Conservation (phyloP, 2,113 vertebrate genomes). For the Neopipo cinnamomea region DNA sequence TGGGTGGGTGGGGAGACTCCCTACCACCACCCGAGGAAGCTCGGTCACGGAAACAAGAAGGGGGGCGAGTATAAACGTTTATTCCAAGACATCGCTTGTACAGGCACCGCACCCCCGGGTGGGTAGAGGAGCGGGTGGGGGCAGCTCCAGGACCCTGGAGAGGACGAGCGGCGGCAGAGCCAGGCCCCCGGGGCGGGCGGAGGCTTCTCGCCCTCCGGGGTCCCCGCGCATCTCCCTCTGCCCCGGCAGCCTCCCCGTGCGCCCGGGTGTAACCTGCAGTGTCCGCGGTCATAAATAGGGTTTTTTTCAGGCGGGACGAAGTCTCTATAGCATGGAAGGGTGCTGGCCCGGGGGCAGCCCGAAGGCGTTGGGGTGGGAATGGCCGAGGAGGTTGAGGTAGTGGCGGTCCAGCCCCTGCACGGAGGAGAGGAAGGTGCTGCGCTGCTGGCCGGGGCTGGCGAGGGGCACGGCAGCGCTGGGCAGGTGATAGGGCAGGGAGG, state of each 20-base stretch:
- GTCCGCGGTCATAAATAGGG: not conserved
- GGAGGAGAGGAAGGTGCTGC: slow-evolving; percentile 84
- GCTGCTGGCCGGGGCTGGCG: slow-evolving; percentile 81
- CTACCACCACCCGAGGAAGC: not conserved
- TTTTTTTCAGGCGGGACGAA: not conserved
- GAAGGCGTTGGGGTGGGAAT: slow-evolving; percentile 85
- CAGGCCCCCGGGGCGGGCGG: too few relatives aligned
- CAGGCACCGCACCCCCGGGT: not conserved
- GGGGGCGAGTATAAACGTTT: not conserved
- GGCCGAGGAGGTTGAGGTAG: slow-evolving; percentile 91
- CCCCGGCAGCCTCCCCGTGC: not conserved
- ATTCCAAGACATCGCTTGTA: slow-evolving; percentile 29
- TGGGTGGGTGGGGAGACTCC: not conserved
- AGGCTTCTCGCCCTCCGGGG: not conserved
- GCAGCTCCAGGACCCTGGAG: not conserved
- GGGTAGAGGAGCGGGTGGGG: not conserved
- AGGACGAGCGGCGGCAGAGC: not conserved
- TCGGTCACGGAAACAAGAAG: not conserved
- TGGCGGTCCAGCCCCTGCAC: slow-evolving; percentile 90
- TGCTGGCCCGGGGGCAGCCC: slow-evolving; percentile 88
- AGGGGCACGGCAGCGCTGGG: slow-evolving; percentile 74
- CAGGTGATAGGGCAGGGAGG: slow-evolving; percentile 79
- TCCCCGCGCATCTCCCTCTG: not conserved
- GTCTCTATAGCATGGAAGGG: slow-evolving; percentile 78
- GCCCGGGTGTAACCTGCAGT: not conserved